A percentile compares a stretch with the other conserved stretches of the same genome.
Conservation (phyloP, 2,797 vertebrate species). For the Arvicola amphibius region DNA sequence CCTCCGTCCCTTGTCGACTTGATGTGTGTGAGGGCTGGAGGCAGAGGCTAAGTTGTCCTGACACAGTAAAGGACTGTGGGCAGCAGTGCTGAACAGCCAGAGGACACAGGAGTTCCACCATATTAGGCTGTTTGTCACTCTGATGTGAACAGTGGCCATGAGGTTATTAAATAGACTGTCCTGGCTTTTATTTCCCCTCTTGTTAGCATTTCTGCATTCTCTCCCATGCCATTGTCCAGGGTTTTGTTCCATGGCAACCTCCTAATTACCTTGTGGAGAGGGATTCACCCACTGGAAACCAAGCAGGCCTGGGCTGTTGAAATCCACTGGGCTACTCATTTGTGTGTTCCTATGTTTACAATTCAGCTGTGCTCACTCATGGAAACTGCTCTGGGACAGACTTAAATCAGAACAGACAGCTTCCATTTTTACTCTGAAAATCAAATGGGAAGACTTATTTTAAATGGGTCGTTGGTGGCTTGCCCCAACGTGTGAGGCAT, state of each 20-base stretch:
- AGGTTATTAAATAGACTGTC: constrained; percentile 85
- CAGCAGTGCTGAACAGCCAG: constrained; percentile 85
- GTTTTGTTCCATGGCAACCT: constrained; percentile 72
- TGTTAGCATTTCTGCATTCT: constrained; percentile 83
- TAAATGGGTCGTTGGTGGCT: constrained; percentile 84
- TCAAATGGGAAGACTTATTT: constrained; percentile 85
- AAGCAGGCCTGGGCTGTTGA: constrained; percentile 76
- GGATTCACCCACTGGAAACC: constrained; percentile 76
- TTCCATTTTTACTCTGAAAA: constrained; percentile 87
- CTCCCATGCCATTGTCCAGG: constrained; percentile 72
- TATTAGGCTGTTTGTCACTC: constrained; percentile 86
- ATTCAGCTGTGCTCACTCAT: constrained; percentile 86
- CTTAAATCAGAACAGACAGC: constrained; percentile 89
- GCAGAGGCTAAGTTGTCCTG: constrained; percentile 87
- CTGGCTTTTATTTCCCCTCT: constrained; percentile 76
- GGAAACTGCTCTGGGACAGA: constrained; percentile 88
- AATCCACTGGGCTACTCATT: constrained; percentile 79
- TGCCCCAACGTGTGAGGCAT: constrained; percentile 81
- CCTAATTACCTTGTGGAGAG: constrained; percentile 76
- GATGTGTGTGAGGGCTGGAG: constrained; percentile 83
- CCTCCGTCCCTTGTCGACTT: constrained; percentile 84
- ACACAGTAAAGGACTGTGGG: constrained; percentile 85
- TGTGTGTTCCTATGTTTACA: constrained; percentile 84
- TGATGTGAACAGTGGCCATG: constrained; percentile 85
- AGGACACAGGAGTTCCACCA: constrained; percentile 82